Evolutionary conservation across 1,140 invertebrate genomes (phyloP).

Genomic region (Drosophila kepulauana): DNA sequence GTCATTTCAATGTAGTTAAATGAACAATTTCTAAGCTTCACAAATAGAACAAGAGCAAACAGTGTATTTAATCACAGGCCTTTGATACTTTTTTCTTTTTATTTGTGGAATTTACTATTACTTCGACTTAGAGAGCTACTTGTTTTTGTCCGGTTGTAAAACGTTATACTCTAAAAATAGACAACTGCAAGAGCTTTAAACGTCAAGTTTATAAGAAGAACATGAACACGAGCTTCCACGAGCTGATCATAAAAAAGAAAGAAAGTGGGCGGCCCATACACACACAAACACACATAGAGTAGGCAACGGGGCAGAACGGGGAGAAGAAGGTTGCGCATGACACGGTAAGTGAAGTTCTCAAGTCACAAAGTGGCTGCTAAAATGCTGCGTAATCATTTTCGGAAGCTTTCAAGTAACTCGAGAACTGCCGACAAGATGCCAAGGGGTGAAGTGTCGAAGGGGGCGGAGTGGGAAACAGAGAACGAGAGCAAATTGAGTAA

Average conservation of each 20-base stretch:
- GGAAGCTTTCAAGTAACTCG: slow-evolving; percentile 62
- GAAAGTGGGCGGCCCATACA: not conserved
- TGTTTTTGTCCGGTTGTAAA: slow-evolving; percentile 20
- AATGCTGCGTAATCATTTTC: slow-evolving; percentile 79
- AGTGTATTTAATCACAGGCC: not conserved
- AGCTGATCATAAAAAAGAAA: slow-evolving; percentile 35
- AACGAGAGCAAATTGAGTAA: slow-evolving; percentile 52
- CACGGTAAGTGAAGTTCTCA: slow-evolving; percentile 30
- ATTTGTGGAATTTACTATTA: slow-evolving; percentile 20
- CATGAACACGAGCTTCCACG: slow-evolving; percentile 20
- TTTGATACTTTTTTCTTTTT: slow-evolving; percentile 27
- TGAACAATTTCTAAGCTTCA: not conserved
- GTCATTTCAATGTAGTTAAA: not conserved
- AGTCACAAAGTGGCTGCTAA: slow-evolving; percentile 57
- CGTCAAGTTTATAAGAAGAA: slow-evolving; percentile 13
- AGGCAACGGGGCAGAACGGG: not conserved
- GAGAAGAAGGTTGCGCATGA: not conserved
- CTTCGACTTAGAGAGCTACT: slow-evolving; percentile 1
- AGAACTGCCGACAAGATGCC: slow-evolving; percentile 25
- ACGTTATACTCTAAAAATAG: slow-evolving; percentile 42
- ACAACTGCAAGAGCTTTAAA: slow-evolving; percentile 23
- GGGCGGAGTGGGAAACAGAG: slow-evolving; percentile 3
- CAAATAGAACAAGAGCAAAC: not conserved
- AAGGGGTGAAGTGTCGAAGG: slow-evolving; percentile 4
- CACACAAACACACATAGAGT: not conserved